Conservation (phyloP, 37 sponge, comb jelly and placozoan species). For the Petrosia ficiformis region DNA sequence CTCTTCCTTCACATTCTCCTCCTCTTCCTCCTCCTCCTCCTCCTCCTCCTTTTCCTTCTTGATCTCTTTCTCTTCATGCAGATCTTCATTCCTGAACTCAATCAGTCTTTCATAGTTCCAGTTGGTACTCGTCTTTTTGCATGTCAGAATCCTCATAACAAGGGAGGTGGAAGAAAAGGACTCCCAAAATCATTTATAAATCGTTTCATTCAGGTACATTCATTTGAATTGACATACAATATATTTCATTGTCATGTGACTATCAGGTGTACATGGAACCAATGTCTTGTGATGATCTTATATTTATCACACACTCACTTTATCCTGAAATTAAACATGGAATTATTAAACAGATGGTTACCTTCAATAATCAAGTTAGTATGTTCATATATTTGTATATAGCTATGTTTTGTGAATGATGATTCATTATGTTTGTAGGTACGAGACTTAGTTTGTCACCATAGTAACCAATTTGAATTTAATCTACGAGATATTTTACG, state of each 20-base stretch:
- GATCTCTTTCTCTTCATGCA: too few species aligned
- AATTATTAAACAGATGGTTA: conserved; percentile 65
- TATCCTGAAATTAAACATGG: conserved; percentile 44
- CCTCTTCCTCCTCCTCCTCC: too few species aligned
- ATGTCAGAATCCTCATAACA: conserved; percentile 92
- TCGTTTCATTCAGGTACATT: conserved; percentile 92
- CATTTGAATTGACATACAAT: not conserved
- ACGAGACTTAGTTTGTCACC: not conserved
- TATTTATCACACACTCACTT: conserved; percentile 57
- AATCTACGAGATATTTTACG: conserved; percentile 91
- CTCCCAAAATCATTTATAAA: conserved; percentile 95
- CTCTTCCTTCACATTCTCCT: too few species aligned
- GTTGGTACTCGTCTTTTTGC: conserved; percentile 85
- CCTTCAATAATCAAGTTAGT: conserved; percentile 74
- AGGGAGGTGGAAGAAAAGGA: conserved; percentile 96
- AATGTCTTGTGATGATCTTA: conserved; percentile 62
- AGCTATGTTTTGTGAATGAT: too few species aligned
- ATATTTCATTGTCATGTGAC: not conserved
- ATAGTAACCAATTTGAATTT: conserved; percentile 78
- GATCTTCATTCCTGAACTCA: conserved; percentile 91
- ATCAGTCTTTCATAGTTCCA: conserved; percentile 70
- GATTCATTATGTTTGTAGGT: not conserved
- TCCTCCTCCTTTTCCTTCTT: not conserved
- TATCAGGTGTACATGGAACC: conserved; percentile 80
- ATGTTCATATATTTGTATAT: not conserved